phyloP scores from a whole-genome alignment of 2,888 invertebrate genomes.

The Drosophila prolongata region DNA sequence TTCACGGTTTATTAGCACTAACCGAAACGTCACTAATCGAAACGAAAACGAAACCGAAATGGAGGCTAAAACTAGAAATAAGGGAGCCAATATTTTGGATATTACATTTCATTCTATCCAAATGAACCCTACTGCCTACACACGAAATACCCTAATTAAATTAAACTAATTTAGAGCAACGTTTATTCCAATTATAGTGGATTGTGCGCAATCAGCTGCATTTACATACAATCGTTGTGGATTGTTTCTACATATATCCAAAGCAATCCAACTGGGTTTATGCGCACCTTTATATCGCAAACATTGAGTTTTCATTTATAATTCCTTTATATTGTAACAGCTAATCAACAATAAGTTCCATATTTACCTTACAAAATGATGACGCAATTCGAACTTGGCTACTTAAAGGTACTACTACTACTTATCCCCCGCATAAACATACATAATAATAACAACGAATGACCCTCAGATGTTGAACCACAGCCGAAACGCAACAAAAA shows the following conservation, averaged over 20 bases:
- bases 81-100: not conserved
- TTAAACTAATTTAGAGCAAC: slow-evolving; percentile 3
- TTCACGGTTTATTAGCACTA: slow-evolving; percentile 7
- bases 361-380: no score
- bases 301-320: no score
- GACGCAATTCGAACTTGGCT: no score
- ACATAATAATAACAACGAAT: not conserved
- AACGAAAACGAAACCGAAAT: not conserved
- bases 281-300: no score
- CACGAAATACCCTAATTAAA: not conserved
- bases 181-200: not conserved
- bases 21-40: slow-evolving; percentile 4
- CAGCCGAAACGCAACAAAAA: not conserved
- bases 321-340: no score
- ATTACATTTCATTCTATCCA: not conserved
- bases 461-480: not conserved
- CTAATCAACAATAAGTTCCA: no score
- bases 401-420: no score
- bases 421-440: not conserved
- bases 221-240: not conserved
- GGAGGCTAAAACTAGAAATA: not conserved
- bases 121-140: not conserved
- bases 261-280: not conserved
- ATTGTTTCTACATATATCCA: not conserved
- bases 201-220: not conserved